Conservation (phyloP, 2,113 vertebrate genomes). For the Actenoides lindsayi region DNA sequence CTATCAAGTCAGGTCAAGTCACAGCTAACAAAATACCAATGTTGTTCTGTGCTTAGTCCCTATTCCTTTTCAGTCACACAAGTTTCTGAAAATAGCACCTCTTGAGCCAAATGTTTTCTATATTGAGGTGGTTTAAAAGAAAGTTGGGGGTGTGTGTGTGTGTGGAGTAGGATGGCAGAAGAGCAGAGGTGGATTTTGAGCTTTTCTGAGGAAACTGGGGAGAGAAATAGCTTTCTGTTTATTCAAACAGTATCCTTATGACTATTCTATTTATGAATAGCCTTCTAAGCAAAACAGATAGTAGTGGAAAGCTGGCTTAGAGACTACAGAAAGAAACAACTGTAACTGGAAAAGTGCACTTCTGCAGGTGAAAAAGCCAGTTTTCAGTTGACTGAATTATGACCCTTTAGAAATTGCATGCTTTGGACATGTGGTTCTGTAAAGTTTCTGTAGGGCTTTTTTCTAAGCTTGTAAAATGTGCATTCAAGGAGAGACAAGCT, state of each 20-base stretch:
- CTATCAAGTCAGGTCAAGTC: slow-evolving; percentile 38
- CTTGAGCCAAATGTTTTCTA: not conserved
- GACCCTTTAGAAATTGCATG: slow-evolving; percentile 5
- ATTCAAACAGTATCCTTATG: not conserved
- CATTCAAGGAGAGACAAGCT: not conserved
- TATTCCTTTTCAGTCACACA: not conserved
- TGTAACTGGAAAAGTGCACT: not conserved
- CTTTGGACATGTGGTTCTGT: not conserved
- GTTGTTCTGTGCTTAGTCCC: not conserved
- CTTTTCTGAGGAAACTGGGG: not conserved
- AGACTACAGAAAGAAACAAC: not conserved
- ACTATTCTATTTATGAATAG: not conserved
- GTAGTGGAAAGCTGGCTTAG: not conserved
- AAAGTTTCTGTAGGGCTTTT: not conserved
- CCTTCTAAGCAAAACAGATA: not conserved
- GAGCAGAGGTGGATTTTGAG: not conserved
- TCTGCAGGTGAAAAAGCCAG: slow-evolving; percentile 28
- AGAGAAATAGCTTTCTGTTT: not conserved
- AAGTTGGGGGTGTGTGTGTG: not conserved
- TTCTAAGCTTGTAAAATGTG: not conserved
- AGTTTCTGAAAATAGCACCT: slow-evolving; percentile 3
- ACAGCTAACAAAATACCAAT: slow-evolving; percentile 20
- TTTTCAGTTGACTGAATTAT: slow-evolving; percentile 47
- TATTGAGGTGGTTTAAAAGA: not conserved
- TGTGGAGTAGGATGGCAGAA: not conserved